A percentile compares a stretch with the other conserved stretches of the same genome.
phyloP scores from a whole-genome alignment of 2,113 vertebrate genomes.

The Brienomyrus longianalis region DNA sequence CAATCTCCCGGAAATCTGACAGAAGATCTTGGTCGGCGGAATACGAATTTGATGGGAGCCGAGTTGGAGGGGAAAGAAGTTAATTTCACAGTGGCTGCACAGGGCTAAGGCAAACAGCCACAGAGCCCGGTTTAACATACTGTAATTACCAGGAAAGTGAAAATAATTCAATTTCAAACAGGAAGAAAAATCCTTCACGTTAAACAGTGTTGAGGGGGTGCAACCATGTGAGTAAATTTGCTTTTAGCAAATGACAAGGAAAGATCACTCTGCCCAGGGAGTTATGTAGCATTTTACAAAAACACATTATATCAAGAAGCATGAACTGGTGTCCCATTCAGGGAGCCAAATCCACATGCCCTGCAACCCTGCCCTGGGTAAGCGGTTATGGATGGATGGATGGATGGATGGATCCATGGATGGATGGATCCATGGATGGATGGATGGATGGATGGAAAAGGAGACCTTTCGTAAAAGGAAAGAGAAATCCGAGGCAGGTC shows the following conservation, averaged over 20 bases:
- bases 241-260: conserved; percentile 39
- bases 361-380: neutral
- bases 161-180: conserved; percentile 40
- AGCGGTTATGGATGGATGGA: neutral
- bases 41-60: conserved; percentile 48
- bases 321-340: neutral
- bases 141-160: conserved; percentile 52
- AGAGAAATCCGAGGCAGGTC: neutral
- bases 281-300: conserved; percentile 25
- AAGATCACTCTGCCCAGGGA: conserved; percentile 27
- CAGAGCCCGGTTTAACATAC: conserved; percentile 54
- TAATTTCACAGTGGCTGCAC: conserved; percentile 79
- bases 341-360: neutral
- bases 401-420: neutral
- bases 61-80: conserved; percentile 54
- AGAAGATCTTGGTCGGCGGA: conserved; percentile 31
- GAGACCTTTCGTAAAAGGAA: neutral
- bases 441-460: neutral
- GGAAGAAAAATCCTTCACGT: conserved; percentile 11
- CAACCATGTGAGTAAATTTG: conserved; percentile 32
- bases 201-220: conserved; percentile 32
- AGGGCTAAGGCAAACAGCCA: conserved; percentile 49
- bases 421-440: neutral
- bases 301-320: neutral
- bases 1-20: conserved; percentile 34